Base-by-base conservation (phyloP, 2,113 vertebrate genomes). In the Prietella phreatophila region DNA sequence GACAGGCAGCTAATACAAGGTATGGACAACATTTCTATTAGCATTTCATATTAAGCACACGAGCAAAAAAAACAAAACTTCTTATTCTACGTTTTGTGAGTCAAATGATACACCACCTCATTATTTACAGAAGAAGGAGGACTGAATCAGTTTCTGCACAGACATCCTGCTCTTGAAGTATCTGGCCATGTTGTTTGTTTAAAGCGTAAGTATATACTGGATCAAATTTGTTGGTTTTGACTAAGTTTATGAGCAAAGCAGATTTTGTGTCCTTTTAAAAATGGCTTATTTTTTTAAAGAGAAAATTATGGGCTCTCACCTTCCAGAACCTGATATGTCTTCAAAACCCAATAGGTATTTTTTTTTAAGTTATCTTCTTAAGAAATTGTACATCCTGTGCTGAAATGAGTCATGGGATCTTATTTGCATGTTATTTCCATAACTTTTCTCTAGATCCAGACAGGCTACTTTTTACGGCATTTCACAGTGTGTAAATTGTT, bases 41-140 rank as follows among this genome's bases (percentile, higher is more conserved):
- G 6, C 25, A 60, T 76, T 39, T 25, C 25, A 65, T 58, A 3
- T 83, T 60, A 36, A 60, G 30, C 9, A 10, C n/a, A 9, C 19
- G 15, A 50, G 47, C 47, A 25, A 30, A 30, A 17, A 19, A 0
- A 75, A 47, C 7, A 47, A 47, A 47, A 47, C 5, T 3, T 76
- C n/a, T n/a, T 33, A 15, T 20, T 84, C 3, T 61, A 0, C 55
- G 5, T 33, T 22, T 7, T 30, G 22, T 25, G 11, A 73, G 2
- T 56, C 15, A 17, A 58, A 36, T 3, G 19, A 56, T 47, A 25
- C 19, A 50, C 9, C 60, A n/a, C 39, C 78, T 76, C 36, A 33
- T 83, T 73, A 73, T 73, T 73, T 67, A 5, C 85, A 96, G 95
- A 91, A 69, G 90, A 90, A 76, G 95, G 95, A 87, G 95, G 94